Percentiles rank a stretch among this genome's conserved stretches.
Evolutionary conservation across 2,888 invertebrate species (phyloP).

Genomic region (Germaria angustata): DNA sequence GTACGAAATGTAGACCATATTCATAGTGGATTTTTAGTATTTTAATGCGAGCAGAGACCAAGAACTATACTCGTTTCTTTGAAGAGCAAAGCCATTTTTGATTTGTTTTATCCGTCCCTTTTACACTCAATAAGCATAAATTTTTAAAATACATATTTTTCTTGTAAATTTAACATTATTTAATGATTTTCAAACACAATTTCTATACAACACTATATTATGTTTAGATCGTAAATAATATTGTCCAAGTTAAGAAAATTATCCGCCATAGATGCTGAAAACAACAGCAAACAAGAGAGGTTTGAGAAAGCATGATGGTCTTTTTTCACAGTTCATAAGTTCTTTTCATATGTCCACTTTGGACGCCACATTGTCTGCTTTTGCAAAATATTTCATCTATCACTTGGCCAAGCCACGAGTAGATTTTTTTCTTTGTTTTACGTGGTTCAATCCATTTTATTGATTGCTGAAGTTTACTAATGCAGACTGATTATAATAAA

Average conservation of each 20-base stretch:
- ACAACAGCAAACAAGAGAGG: not conserved
- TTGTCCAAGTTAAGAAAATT: conserved; percentile 23
- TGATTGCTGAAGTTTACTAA: conserved; percentile 38
- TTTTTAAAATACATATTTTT: not conserved
- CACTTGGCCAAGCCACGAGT: not conserved
- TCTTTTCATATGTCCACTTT: conserved; percentile 18
- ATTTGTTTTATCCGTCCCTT: not conserved
- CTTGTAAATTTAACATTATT: not conserved
- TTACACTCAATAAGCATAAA: not conserved
- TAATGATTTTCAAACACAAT: conserved; percentile 33
- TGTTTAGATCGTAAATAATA: conserved; percentile 43
- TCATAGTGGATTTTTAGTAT: too few species aligned
- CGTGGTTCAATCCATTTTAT: not conserved
- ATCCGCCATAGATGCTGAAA: not conserved
- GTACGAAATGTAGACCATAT: too few species aligned
- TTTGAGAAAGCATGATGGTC: conserved; percentile 16
- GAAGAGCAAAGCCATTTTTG: not conserved
- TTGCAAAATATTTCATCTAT: conserved; percentile 28
- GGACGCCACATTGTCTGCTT: conserved; percentile 57
- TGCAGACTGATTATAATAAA: conserved; percentile 54
- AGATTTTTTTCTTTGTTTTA: not conserved
- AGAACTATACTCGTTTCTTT: conserved; percentile 6
- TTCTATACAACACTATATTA: not conserved
- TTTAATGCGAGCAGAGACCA: too few species aligned
- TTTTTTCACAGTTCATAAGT: conserved; percentile 16